Percentiles rank a stretch among this genome's conserved stretches.
These are phyloP conservation scores for Anagyrus pseudococci DNA, from an alignment of 2,888 invertebrate species.

Conservation along the genomic window DNA sequence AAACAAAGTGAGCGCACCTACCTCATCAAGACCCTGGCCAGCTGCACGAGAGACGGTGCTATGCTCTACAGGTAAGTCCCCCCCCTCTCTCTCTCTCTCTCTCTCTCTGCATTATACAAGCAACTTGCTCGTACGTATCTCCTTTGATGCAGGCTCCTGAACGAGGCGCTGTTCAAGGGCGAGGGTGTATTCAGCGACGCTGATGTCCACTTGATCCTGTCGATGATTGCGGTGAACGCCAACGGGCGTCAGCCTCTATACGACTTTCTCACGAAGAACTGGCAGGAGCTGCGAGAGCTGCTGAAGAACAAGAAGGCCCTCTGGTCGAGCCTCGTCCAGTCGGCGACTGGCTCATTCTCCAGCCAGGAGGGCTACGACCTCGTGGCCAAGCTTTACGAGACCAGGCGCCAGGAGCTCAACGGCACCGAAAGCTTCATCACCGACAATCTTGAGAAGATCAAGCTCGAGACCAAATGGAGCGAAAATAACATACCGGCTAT, in stretches of 20 bases:
- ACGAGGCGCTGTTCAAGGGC: conserved; percentile 73
- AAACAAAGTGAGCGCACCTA: conserved; percentile 79
- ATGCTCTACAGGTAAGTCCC: conserved; percentile 68
- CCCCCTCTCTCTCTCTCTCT: no score
- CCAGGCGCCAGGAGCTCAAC: conserved; percentile 73
- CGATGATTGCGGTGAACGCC: conserved; percentile 75
- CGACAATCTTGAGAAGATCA: conserved; percentile 75
- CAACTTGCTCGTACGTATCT: not conserved
- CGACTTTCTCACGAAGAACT: conserved; percentile 74
- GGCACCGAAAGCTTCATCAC: conserved; percentile 77
- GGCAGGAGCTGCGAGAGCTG: conserved; percentile 72
- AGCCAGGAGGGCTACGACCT: conserved; percentile 76
- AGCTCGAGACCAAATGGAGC: conserved; percentile 79
- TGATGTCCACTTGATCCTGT: conserved; percentile 77
- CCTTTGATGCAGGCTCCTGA: conserved; percentile 63
- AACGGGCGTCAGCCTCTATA: conserved; percentile 77
- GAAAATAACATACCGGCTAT: conserved; percentile 78
- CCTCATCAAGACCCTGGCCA: conserved; percentile 78
- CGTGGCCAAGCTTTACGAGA: conserved; percentile 71
- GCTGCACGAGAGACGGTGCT: conserved; percentile 75
- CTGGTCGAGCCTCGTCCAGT: conserved; percentile 78
- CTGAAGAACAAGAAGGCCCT: conserved; percentile 74
- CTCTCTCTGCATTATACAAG: no score
- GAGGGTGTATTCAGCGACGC: conserved; percentile 79
- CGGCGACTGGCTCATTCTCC: conserved; percentile 78